A percentile compares a stretch with the other conserved stretches of the same genome.
Conservation (phyloP, 2,797 vertebrate species). For the Manis pentadactyla region DNA sequence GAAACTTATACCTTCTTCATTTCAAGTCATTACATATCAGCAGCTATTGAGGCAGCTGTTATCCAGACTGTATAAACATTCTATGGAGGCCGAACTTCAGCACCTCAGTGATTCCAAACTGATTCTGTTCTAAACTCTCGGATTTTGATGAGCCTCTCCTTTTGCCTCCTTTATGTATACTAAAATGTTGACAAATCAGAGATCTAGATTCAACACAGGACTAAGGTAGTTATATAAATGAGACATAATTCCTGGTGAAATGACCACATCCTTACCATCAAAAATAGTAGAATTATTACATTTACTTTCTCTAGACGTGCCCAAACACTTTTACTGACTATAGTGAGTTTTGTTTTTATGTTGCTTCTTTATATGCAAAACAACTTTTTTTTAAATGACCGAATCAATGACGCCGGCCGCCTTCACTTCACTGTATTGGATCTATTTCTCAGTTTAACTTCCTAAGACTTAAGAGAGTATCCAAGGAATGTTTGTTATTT, state of each 20-base stretch:
- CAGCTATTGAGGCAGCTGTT: neutral
- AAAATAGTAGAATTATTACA: neutral
- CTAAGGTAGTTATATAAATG: neutral
- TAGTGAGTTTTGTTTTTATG: neutral
- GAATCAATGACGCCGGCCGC: neutral
- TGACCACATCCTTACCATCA: neutral
- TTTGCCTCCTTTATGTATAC: neutral
- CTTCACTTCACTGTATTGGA: neutral
- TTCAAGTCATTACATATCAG: conserved; percentile 17
- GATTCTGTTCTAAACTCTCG: neutral
- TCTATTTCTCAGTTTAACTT: neutral
- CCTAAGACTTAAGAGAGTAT: neutral
- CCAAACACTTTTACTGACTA: neutral
- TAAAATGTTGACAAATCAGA: neutral
- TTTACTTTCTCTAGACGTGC: neutral
- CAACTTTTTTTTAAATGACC: neutral
- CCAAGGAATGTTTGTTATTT: neutral
- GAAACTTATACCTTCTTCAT: conserved; percentile 27
- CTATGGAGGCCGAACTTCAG: neutral
- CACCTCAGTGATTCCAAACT: conserved; percentile 13
- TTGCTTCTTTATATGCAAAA: neutral
- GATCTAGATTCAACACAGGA: neutral
- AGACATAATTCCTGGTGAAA: neutral
- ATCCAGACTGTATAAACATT: neutral
- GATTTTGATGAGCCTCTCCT: neutral